These are phyloP conservation scores for Catonia carolina DNA, from an alignment of 2,888 invertebrate species.

Conservation along the genomic window DNA sequence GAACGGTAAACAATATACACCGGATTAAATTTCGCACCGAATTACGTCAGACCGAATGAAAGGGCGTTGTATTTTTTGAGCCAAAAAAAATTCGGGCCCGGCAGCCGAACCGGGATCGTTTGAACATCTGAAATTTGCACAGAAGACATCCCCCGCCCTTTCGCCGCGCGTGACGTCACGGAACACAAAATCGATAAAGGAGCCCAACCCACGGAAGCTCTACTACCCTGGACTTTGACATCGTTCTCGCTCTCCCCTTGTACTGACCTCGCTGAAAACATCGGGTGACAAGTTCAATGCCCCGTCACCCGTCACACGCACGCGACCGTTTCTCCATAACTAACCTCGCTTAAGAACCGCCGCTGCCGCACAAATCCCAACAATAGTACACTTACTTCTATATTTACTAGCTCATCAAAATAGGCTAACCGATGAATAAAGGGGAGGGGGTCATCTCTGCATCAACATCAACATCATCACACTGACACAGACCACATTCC, in stretches of 20 bases:
- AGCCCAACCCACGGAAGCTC: conserved; percentile 13
- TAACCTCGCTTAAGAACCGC: conserved; percentile 2
- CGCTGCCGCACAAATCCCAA: no score
- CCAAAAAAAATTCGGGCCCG: neutral
- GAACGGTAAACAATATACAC: no score
- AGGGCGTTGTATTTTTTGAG: conserved; percentile 5
- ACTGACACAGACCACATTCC: no score
- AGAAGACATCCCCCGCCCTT: conserved; percentile 7
- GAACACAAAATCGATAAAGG: neutral
- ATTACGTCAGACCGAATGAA: neutral
- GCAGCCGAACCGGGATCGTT: conserved; percentile 9
- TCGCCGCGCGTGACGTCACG: neutral
- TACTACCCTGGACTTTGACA: neutral
- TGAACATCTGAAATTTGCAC: conserved; percentile 15
- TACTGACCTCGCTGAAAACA: neutral
- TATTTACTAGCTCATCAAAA: no score
- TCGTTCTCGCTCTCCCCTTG: neutral
- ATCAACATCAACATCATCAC: no score
- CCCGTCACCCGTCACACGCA: neutral
- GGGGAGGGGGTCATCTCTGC: no score
- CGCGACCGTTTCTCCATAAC: neutral
- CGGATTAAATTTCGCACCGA: conserved; percentile 9
- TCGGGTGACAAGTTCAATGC: neutral
- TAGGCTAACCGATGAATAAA: no score
- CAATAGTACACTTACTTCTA: no score